Evolutionary conservation across 1,140 invertebrate species (phyloP).

Genomic region (Drosophila pandora): DNA sequence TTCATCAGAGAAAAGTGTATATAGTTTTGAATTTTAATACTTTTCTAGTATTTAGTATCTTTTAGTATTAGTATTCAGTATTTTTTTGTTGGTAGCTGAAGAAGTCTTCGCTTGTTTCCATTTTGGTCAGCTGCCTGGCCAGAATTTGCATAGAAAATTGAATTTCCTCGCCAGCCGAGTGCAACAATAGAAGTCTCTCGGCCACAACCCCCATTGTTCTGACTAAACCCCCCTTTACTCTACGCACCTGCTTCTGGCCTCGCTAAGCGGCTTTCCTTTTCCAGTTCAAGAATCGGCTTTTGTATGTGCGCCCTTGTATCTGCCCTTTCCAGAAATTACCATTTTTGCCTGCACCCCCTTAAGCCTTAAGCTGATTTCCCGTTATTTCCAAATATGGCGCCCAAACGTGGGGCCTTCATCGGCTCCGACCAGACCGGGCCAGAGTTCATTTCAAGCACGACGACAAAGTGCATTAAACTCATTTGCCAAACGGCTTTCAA

Average conservation of each 20-base stretch:
- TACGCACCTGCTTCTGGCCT: conserved; percentile 21
- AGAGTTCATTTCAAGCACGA: conserved; percentile 2
- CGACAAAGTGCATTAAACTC: conserved; percentile 73
- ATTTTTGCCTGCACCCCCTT: too few relatives aligned
- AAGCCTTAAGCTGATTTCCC: conserved; percentile 68
- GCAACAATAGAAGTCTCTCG: conserved; percentile 21
- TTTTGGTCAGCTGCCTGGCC: conserved; percentile 12
- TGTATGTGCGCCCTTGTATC: neutral
- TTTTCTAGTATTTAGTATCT: too few relatives aligned
- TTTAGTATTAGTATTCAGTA: too few relatives aligned
- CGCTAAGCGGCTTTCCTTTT: conserved; percentile 67
- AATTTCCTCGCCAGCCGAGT: conserved; percentile 44
- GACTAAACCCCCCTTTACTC: neutral
- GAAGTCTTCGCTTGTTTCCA: conserved; percentile 7
- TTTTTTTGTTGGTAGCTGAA: too few relatives aligned
- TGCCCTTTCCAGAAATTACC: neutral
- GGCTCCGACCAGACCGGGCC: neutral
- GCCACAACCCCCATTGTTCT: neutral
- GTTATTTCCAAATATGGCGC: conserved; percentile 55
- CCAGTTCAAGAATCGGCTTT: conserved; percentile 64
- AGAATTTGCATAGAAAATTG: conserved; percentile 67
- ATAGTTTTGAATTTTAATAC: too few relatives aligned
- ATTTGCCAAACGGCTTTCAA: conserved; percentile 76
- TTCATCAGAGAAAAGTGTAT: neutral
- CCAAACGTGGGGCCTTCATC: conserved; percentile 5